Base-by-base conservation (phyloP, 2,797 vertebrate species). In the Takifugu rubripes region DNA sequence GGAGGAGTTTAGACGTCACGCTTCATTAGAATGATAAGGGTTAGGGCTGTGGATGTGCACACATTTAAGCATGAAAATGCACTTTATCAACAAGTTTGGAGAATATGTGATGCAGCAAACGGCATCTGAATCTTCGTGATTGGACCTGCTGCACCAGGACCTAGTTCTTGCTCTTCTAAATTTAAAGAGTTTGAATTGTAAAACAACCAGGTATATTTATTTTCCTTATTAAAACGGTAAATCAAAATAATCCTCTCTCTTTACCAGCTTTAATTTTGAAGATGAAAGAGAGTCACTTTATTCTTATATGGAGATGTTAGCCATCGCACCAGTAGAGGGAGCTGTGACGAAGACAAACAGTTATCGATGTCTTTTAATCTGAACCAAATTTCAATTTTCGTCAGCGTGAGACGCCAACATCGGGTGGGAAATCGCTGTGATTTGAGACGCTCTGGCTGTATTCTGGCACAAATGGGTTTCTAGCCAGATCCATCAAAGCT, bases 341-440 rank as follows among this genome's bases (percentile, higher is more conserved):
- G 87, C 84, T 79, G 63, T 84, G 45, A 56, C 58, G 80, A 86
- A 68, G 73, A 54, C 67, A 70, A 71, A 74, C 67, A 72, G 84
- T 87, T 87, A 89, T 90, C 87, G 86, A 64, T 75, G 75, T 84
- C 69, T 84, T 83, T 87, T 88, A 78, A 88, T 89, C 85, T 89
- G 87, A 88, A 87, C 85, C 77, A 82, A 88, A 88, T 90, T 87
- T 89, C 85, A 90, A 88, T 89, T 90, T 90, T 78, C 84, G 82
- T 82, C 86, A 87, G 88, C 88, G 84, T 85, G 86, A 88, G 85
- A 88, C 85, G 81, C 77, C 86, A 88, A 88, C 87, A 88, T 85
- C 84, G 84, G 76, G 87, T 89, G 84, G 85, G 79, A 89, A 89
- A 90, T 88, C 86, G 82, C 78, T 81, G 50, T 86, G 78, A 90